Conservation (phyloP, 2,888 invertebrate genomes). For the Hetaerina titia region DNA sequence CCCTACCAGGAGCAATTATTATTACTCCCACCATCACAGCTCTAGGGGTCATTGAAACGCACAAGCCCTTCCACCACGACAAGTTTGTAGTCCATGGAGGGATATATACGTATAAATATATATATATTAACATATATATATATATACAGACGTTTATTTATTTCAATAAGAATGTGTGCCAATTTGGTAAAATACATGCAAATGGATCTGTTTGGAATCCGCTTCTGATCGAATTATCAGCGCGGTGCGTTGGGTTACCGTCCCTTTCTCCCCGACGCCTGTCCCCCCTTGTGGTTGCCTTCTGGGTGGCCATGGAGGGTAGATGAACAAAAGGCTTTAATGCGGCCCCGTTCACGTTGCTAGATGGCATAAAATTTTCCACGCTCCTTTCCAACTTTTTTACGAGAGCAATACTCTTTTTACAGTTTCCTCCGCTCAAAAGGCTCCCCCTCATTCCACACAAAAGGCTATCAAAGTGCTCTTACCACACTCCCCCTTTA, state of each 20-base stretch:
- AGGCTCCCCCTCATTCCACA: background rate
- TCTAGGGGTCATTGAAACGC: no score
- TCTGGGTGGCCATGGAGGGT: background rate
- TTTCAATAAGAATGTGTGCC: no score
- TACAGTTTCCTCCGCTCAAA: background rate
- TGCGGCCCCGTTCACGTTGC: background rate
- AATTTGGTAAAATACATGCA: no score
- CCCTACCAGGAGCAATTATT: no score
- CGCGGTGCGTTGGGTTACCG: background rate
- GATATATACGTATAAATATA: no score
- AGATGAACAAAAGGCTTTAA: background rate
- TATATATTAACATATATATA: no score
- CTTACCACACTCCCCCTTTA: background rate
- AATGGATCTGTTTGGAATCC: no score
- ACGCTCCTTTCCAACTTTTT: background rate
- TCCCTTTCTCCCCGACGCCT: background rate
- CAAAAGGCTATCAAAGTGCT: background rate
- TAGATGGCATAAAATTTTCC: background rate
- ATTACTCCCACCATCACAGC: no score
- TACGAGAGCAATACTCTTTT: background rate
- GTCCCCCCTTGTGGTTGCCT: background rate
- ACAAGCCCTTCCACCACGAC: no score
- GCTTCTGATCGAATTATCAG: no score
- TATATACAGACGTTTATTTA: no score
- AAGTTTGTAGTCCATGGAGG: no score